Conservation (phyloP, 2,888 invertebrate species). For the Dryomyza anilis region DNA sequence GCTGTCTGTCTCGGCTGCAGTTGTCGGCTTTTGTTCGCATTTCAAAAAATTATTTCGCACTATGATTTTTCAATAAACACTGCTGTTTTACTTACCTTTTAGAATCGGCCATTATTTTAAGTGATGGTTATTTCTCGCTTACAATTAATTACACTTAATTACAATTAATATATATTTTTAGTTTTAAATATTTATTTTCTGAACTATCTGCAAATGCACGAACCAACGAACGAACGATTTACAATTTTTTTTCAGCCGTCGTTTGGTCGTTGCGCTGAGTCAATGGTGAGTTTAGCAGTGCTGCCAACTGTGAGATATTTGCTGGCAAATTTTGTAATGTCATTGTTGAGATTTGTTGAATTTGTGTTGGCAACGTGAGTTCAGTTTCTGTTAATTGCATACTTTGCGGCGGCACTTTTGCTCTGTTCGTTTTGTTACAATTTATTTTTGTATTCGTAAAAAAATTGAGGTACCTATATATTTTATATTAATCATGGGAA, state of each 20-base stretch:
- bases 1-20: slow-evolving; percentile 20
- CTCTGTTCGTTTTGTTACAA: no score
- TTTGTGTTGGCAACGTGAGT: not conserved
- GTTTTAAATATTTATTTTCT: slow-evolving; percentile 30
- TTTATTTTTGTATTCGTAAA: no score
- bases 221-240: slow-evolving; percentile 30
- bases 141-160: slow-evolving; percentile 28
- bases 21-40: slow-evolving; percentile 44
- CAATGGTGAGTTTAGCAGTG: slow-evolving; percentile 28
- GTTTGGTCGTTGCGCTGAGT: slow-evolving; percentile 5
- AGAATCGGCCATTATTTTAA: slow-evolving; percentile 57
- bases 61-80: slow-evolving; percentile 18
- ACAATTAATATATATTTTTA: slow-evolving; percentile 25
- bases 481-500: no score
- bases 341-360: slow-evolving; percentile 8
- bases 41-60: no score
- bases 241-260: slow-evolving; percentile 5
- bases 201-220: slow-evolving; percentile 28
- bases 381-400: not conserved
- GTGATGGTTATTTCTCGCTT: slow-evolving; percentile 31
- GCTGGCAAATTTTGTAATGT: slow-evolving; percentile 24
- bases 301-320: slow-evolving; percentile 31
- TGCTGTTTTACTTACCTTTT: slow-evolving; percentile 51
- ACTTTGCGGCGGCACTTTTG: no score
- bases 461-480: no score